phyloP scores from a whole-genome alignment of 1,140 invertebrate species.

The Medauroidea extradentata region DNA sequence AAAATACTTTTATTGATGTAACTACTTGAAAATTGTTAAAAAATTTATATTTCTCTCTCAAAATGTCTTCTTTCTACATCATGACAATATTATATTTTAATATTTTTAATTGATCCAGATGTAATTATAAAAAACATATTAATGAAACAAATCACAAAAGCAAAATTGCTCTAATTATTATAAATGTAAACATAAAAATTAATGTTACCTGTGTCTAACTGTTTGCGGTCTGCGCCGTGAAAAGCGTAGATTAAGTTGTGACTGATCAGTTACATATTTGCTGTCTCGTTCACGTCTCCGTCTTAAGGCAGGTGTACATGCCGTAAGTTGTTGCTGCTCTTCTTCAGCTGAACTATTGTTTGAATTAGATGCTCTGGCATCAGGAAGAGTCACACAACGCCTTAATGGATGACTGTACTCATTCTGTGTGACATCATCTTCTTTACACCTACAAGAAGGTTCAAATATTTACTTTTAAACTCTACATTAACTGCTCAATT shows the following conservation, averaged over 20 bases:
- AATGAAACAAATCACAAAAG: not conserved
- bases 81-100: not conserved
- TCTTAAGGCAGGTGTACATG: constrained; percentile 57
- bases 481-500: not conserved
- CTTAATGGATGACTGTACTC: constrained; percentile 23
- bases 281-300: constrained; percentile 52
- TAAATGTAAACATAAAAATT: too few species aligned
- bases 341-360: constrained; percentile 42
- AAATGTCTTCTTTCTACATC: not conserved
- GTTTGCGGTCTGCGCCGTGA: constrained; percentile 47
- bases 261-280: constrained; percentile 69
- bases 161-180: too few species aligned
- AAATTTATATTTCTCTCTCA: not conserved
- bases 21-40: too few species aligned
- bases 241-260: constrained; percentile 68
- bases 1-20: too few species aligned
- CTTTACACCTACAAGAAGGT: not conserved
- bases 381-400: constrained; percentile 43
- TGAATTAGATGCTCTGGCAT: constrained; percentile 30
- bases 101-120: not conserved
- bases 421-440: not conserved
- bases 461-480: not conserved
- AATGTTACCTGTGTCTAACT: not conserved
- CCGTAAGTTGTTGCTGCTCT: constrained; percentile 44
- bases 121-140: not conserved